Base-by-base conservation (phyloP, 2,888 invertebrate species). In the Apantesis nais region DNA sequence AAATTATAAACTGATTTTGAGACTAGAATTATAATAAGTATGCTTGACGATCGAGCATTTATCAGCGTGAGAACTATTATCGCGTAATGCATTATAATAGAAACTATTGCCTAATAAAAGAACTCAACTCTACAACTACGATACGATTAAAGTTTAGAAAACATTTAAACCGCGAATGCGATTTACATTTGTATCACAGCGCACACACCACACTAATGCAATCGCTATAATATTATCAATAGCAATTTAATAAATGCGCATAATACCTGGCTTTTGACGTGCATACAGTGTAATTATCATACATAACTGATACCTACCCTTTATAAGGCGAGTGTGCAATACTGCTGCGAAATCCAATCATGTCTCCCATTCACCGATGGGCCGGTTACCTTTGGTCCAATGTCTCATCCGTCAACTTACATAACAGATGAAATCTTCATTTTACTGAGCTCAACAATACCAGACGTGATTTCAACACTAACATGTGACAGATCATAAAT, bases 381-480 rank as follows among this genome's bases (percentile, higher is more conserved):
- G 80, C 78, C 76, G 78, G 78, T 82, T 83, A 83, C 81, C 85
- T 83, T 80, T 85, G 74, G 78, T 78, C 79, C 76, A 72, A 71
- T 74, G 73, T 80, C 79, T 83, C 80, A 83, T 81, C 78, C 72
- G 82, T 84, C 80, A 83, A 68, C 62, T 86, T 85, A 85, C 76
- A 81, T 83, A 86, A 86, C 78, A 70, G 74, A 79, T 76, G 77
- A 76, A 78, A 78, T 81, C 78, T 76, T 72, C 63, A 63, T 72
- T 65, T 55, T 25, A 71, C 69, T 73, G 66, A 74, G 66, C 71
- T 64, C 63, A 71, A 83, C 75, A 79, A 76, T 77, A 74, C 68
- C 55, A 78, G 62, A 71, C 73, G 69, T 65, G 31, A 73, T 85
- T 83, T 78, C 83, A 68, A 55, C 78, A 82, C 68, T 9, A 76